Base-by-base conservation (phyloP, 2,113 vertebrate genomes). In the Archocentrus centrarchus region DNA sequence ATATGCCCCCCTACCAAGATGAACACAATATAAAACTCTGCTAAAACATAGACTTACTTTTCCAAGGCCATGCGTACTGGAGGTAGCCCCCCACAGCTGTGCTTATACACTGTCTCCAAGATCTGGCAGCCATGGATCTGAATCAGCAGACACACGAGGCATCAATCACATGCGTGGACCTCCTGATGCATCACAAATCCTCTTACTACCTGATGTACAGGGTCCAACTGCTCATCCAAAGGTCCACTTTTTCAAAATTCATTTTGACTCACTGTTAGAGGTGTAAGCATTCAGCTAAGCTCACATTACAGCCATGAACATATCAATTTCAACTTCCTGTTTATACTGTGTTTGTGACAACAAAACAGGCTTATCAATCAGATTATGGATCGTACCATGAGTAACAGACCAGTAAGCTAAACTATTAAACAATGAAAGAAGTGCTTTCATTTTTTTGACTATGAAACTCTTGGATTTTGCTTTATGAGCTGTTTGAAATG, bases 61-160 rank as follows among this genome's bases (percentile, higher is more conserved):
- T 99, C 98, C 27, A 99, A 93, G 57, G 98, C 98, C 91, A 96
- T 97, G 59, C 98, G 97, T 27, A 99, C 98, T 73, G 98, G 98
- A 77, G 98, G 98, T 85, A 99, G 89, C 0, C 98, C 98, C 20
- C 97, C 98, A 91, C 97, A 99, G 93, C 98, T 99, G 70, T 99
- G 97, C 86, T 98, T 99, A 94, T 99, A 97, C 73, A 99, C 97
- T 2, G 97, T 97, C 95, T 99, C 98, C 95, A 99, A 83, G 89
- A 99, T 98, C 85, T 99, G 98, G 92, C 98, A 99, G 68, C 98
- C 98, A 59, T 99, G 98, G 93, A 99, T 98, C 98, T 99, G 86
- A 84, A 94, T 70, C 86, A 30, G 82, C 91, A 85, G 78, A 47
- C 44, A 73, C 37, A 64, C 3, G 2, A 10, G 27, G 22, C 27